Evolutionary conservation across 2,113 vertebrate genomes (phyloP), one percentile per base, ranked within the genome.

Genomic region (Solenodon paradoxus): DNA sequence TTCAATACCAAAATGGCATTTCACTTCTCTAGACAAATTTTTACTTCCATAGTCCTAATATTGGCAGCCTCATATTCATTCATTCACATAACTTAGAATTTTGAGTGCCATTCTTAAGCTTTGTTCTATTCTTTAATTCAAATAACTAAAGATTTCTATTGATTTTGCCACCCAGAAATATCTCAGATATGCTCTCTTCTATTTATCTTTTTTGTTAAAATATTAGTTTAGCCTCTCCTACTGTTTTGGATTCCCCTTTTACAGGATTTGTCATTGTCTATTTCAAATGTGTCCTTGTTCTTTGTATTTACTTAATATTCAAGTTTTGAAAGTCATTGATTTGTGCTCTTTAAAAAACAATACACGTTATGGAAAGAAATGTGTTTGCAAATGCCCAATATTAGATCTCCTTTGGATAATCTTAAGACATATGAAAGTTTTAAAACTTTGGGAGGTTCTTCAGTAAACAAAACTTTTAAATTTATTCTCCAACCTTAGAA

Each of bases 1-100:
- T 96, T 57, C 40, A 79, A 92, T 74, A 51, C 63, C 38, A 87
- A 82, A 83, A 59, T 38, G 57, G 94, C 6, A 49, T 90, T 93
- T 96, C 11, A 0, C 3, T 69, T 90, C 12, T 59, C 9, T 92
- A 84, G 72, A 93, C 32, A 86, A 91, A 55, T 77, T 74, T 72
- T 40, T 71, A 24, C 49, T 20, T 24, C 38, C 2, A 38, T 35
- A 40, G 9, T 45, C 61, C 88, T 35, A 74, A 8, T 10, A 19
- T 5, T 35, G 26, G 1, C 13, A 32, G 15, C 17, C 9, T 3
- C 19, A 80, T 16, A 63, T 26, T 63, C 7, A 81, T 9, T 26
- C 7, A 49, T 5, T 72, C 38, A 42, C 22, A 3, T n/a, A 30
- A 53, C 7, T 61, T 57, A 47, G 11, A 64, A 75, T 63, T 5